Evolutionary conservation across 2,888 invertebrate genomes (phyloP), one percentile per base, ranked within the genome.

Genomic region (Beris chalybata): DNA sequence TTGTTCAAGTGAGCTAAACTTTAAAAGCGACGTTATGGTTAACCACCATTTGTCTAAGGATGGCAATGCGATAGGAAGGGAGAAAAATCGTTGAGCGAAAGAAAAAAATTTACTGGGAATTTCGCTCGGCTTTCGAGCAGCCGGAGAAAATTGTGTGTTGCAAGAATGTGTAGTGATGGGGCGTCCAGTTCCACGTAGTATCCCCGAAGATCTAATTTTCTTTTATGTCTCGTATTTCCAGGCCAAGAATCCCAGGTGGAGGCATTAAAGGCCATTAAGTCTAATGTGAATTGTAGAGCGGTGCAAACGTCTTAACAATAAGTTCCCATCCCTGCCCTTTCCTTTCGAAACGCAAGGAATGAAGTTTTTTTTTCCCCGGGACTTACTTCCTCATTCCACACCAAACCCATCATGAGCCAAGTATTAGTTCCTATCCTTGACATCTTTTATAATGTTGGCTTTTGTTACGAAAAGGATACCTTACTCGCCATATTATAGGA

Each of bases 261-360:
- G 53, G 59, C 58, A 67, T 67, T 69, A 67, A 67, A 69, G 55
- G 66, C 64, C 59, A 69, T 69, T 69, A 68, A 58, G 52, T 66
- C 64, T 66, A 68, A 68, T 66, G 68, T 68, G 66, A 68, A 68
- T 65, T 64, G 68, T 64, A 64, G 7, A 30, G 45, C 9, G 59
- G 30, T 22, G 57, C 57, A 44, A 44, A 32, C 57, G 30, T 56
- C 56, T 56, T 43, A 56, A 56, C 56, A 56, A 38, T 50, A 61
- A 50, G 32, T 13, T n/a, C n/a, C 4, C 50, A 50, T 13, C 48
- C 48, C 15, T 38, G 7, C 9, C 38, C 9, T 38, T 38, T 38
- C 38, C 22, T 22, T 22, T 22, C 38, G 38, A 9, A 9, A 38
- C 22, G 38, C 38, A 38, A 7, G 38, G 7, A 38, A 38, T 38